A percentile compares a stretch with the other conserved stretches of the same genome.
Conservation (phyloP, 2,888 invertebrate species). For the Clanis bilineata region DNA sequence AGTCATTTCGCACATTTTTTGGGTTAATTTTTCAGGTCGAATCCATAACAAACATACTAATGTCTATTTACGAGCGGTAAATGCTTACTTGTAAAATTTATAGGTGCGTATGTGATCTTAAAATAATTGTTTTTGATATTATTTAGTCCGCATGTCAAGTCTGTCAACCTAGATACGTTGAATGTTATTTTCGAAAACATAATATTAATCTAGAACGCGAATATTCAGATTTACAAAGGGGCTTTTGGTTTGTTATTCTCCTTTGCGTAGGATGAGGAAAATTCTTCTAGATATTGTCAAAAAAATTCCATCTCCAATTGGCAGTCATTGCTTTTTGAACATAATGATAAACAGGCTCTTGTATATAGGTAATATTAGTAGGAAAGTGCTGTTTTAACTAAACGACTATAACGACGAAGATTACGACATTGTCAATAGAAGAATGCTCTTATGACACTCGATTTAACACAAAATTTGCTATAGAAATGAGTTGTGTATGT, state of each 20-base stretch:
- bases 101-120: neutral
- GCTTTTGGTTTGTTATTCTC: neutral
- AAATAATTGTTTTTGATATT: constrained; percentile 10
- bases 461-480: too few species aligned
- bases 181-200: neutral
- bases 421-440: too few species aligned
- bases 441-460: too few species aligned
- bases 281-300: too few species aligned
- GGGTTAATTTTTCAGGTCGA: neutral
- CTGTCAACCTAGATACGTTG: constrained; percentile 2
- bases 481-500: too few species aligned
- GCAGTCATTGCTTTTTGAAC: too few species aligned
- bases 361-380: too few species aligned
- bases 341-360: too few species aligned
- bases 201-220: neutral
- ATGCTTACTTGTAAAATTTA: neutral
- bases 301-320: neutral
- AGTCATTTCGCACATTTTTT: neutral
- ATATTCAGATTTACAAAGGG: neutral
- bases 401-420: too few species aligned
- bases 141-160: neutral
- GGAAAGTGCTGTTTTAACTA: too few species aligned
- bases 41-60: neutral
- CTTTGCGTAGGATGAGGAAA: neutral
- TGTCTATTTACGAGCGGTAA: neutral